Base-by-base conservation (phyloP, 2,113 vertebrate genomes). In the Clarias batrachus region DNA sequence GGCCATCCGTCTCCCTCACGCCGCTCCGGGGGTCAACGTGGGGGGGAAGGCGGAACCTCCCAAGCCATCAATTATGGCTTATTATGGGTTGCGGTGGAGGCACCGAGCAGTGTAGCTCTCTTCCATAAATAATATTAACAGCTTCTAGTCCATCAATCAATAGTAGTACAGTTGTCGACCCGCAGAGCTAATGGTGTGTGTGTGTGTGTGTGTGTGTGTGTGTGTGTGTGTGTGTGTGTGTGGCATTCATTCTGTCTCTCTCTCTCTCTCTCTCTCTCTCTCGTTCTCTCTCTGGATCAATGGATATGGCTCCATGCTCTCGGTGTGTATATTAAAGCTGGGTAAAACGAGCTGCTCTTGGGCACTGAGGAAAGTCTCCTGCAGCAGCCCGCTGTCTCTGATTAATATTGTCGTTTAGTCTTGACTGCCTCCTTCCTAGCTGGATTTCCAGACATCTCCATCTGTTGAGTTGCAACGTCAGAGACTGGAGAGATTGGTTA, bases 51-150 rank as follows among this genome's bases (percentile, higher is more conserved):
- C 92, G 91, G 95, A 94, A 94, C 96, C 95, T 97, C 95, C 93
- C 93, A 93, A 96, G 95, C 95, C 94, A 94, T 97, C 97, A 98
- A 98, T 99, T 97, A 98, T 97, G 95, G 95, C 96, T 96, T 97
- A 97, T 97, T 97, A 98, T 95, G 90, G 92, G 94, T 94, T 95
- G 92, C 95, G 93, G 91, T 90, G 95, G 93, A 95, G 92, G 94
- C 93, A 94, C 91, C 92, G 94, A 94, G 92, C 94, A 90, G 86
- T 93, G 95, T 96, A 93, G 76, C 94, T 92, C 92, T 90, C 95
- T 92, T 93, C 96, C 93, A 96, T 97, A 97, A 97, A 97, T 97
- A 97, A 97, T 97, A 97, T 96, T 95, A 97, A 97, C 96, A 93
- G 93, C 94, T 94, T 94, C 95, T 88, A 90, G 92, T 92, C 95